Evolutionary conservation across 2,113 vertebrate genomes (phyloP), one percentile per base, ranked within the genome.

Genomic region (Equus przewalskii): DNA sequence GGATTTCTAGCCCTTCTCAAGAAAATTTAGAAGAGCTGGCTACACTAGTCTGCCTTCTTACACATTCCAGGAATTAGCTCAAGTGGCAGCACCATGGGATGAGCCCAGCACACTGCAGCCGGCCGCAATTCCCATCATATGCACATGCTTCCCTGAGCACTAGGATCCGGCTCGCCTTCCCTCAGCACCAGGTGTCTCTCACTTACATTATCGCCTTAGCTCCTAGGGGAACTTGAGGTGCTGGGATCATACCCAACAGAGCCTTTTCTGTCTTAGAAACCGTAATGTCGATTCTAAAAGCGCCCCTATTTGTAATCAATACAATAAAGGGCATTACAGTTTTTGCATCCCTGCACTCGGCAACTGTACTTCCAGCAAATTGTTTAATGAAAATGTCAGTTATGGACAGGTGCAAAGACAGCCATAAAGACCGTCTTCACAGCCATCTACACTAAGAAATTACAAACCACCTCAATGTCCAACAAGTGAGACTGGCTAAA

Each of bases 361-460:
- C n/a, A 79, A 95, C 49, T 91, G 72, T 84, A 83, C 46, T 60
- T 97, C 7, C 46, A 79, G 73, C 46, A 92, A 91, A 85, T 54
- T 72, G 87, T 73, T 93, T 51, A 75, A 92, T 76, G 70, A 83
- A 67, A 96, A 81, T 24, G 5, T 30, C 51, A 85, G 62, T 80
- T 81, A 64, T 16, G 54, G 49, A 26, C 44, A 56, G 24, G 5
- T 84, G 14, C 46, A 88, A 72, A 76, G 11, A 80, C 4, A 60
- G 13, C 41, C 44, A 86, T 67, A 19, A 97, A 81, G 33, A 67
- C 0, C 36, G 30, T 12, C 28, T 64, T 79, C 69, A 89, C 4
- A 64, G 75, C 5, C 9, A 41, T 73, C 79, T 73, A 76, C 26
- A 70, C 3, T 33, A 90, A 83, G 13, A 80, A 1, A 64, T 1